Evolutionary conservation across 2,113 vertebrate genomes (phyloP).

Genomic region (Euleptes europaea): DNA sequence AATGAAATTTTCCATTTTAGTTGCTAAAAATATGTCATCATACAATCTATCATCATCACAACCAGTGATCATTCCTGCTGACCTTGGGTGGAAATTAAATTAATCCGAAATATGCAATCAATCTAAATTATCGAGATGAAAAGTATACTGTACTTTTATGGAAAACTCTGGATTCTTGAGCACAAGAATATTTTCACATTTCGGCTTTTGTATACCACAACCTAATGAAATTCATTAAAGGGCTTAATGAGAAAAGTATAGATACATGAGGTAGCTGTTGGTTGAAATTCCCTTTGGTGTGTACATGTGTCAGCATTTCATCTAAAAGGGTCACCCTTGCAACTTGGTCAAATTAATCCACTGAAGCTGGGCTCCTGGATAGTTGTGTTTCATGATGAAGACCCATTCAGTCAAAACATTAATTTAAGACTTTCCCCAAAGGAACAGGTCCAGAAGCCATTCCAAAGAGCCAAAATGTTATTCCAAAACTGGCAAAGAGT

Average conservation of each 20-base stretch:
- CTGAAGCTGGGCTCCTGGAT: neutral
- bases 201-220: constrained; percentile 54
- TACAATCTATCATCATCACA: constrained; percentile 26
- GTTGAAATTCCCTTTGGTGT: neutral
- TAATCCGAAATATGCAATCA: constrained; percentile 22
- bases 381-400: neutral
- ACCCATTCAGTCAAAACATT: neutral
- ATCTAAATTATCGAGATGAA: constrained; percentile 34
- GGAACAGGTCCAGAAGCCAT: neutral
- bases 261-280: no score
- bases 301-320: neutral
- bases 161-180: constrained; percentile 41
- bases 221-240: neutral
- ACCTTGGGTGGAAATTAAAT: constrained; percentile 29
- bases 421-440: neutral
- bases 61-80: constrained; percentile 35
- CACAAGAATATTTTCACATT: constrained; percentile 55
- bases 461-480: neutral
- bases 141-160: constrained; percentile 35
- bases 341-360: neutral
- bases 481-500: neutral
- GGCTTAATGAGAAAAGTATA: neutral
- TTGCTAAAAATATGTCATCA: constrained; percentile 24
- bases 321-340: neutral
- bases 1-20: neutral